Evolutionary conservation across 2,113 vertebrate genomes (phyloP).

Genomic region (Callaeas wilsoni): DNA sequence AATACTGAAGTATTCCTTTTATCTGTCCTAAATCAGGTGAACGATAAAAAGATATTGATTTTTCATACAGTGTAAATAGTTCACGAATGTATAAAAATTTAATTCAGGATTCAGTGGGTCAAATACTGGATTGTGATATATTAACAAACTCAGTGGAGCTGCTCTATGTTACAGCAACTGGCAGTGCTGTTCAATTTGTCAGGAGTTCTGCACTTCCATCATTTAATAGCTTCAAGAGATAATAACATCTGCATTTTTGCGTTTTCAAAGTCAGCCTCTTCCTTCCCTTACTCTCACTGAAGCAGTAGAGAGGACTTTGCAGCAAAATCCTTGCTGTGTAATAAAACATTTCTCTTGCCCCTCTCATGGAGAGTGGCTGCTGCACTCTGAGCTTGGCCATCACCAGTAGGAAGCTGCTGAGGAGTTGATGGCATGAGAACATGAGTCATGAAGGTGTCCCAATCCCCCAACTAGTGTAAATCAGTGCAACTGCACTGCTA

Average conservation of each 20-base stretch:
- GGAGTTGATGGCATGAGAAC: neutral
- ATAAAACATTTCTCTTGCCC: neutral
- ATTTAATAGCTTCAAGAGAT: neutral
- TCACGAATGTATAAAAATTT: neutral
- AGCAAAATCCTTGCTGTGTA: neutral
- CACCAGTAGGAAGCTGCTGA: neutral
- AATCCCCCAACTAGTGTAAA: neutral
- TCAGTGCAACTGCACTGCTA: neutral
- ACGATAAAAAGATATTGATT: constrained; percentile 12
- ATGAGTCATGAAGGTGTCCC: neutral
- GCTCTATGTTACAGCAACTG: neutral
- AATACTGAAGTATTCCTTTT: constrained; percentile 12
- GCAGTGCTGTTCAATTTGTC: neutral
- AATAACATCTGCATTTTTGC: neutral
- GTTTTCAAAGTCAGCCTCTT: neutral
- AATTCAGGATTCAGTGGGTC: neutral
- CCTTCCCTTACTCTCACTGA: neutral
- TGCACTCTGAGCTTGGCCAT: neutral
- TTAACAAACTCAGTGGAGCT: neutral
- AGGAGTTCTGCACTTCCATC: neutral
- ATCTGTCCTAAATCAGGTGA: constrained; percentile 7
- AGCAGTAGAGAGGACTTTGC: neutral
- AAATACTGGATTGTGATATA: neutral
- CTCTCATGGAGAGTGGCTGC: neutral
- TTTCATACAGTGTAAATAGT: neutral